Percentiles rank a stretch among this genome's conserved stretches.
Evolutionary conservation across 2,888 invertebrate species (phyloP).

Genomic region (Metacarcinus magister): DNA sequence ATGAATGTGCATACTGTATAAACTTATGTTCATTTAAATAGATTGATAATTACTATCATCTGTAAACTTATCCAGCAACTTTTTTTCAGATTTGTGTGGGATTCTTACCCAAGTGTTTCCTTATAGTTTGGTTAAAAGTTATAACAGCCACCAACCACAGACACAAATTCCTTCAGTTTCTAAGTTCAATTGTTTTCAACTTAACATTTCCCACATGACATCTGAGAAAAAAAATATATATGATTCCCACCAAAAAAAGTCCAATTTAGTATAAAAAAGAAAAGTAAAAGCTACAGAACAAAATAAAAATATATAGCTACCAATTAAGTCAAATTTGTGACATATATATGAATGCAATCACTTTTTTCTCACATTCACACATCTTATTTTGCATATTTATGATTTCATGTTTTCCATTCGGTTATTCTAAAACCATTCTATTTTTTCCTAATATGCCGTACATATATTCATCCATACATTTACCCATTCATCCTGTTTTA

Average conservation of each 20-base stretch:
- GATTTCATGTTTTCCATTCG: neutral
- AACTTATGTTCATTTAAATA: neutral
- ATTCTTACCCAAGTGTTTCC: too few species aligned
- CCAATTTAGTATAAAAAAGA: neutral
- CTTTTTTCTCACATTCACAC: neutral
- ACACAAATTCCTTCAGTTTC: too few species aligned
- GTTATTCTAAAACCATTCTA: neutral
- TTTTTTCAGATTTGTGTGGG: too few species aligned
- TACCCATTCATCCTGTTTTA: too few species aligned
- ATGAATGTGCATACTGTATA: neutral
- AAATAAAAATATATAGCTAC: neutral
- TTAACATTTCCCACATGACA: neutral
- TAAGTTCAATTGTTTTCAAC: too few species aligned
- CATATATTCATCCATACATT: neutral
- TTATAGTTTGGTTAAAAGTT: too few species aligned
- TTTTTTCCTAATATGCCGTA: neutral
- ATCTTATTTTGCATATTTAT: neutral
- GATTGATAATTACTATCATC: too few species aligned
- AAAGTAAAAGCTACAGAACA: neutral
- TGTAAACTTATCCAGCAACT: neutral
- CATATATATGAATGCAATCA: neutral
- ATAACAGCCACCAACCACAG: too few species aligned
- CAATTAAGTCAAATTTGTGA: neutral
- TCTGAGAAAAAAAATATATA: neutral
- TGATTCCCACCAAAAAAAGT: neutral